Percentiles rank a stretch among this genome's conserved stretches.
Evolutionary conservation across 2,888 invertebrate genomes (phyloP).

Genomic region (Reticulitermes lucifugus): DNA sequence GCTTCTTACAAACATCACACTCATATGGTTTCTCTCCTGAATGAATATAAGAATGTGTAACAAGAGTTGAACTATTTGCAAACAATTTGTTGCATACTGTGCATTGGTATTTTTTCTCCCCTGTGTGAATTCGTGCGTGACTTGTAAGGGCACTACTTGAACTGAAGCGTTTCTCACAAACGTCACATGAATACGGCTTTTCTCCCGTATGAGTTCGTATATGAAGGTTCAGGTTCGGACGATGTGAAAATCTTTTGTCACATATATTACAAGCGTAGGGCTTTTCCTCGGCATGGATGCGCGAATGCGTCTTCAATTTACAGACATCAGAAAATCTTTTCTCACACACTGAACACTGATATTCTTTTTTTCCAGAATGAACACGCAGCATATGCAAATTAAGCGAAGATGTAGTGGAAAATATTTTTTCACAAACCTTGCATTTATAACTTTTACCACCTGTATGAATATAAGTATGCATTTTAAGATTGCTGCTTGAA

Average conservation of each 20-base stretch:
- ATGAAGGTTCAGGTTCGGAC: slow-evolving; percentile 11
- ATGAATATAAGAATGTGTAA: slow-evolving; percentile 7
- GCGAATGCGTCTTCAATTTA: slow-evolving; percentile 20
- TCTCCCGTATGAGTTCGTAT: slow-evolving; percentile 26
- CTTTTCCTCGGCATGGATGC: slow-evolving; percentile 27
- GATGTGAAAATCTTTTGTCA: slow-evolving; percentile 13
- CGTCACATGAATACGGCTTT: background rate
- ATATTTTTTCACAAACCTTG: slow-evolving; percentile 11
- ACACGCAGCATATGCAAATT: slow-evolving; percentile 1
- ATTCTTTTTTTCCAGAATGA: slow-evolving; percentile 33
- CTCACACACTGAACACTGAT: slow-evolving; percentile 26
- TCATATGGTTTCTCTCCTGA: background rate
- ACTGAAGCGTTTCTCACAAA: slow-evolving; percentile 15
- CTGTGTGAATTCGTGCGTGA: slow-evolving; percentile 19
- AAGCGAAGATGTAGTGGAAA: background rate
- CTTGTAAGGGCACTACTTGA: background rate
- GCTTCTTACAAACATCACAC: background rate
- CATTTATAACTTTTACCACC: slow-evolving; percentile 20
- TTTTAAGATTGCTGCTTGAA: slow-evolving; percentile 5
- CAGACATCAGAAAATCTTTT: slow-evolving; percentile 13
- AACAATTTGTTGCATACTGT: slow-evolving; percentile 15
- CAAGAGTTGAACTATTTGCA: background rate
- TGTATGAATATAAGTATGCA: slow-evolving; percentile 32
- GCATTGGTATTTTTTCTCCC: slow-evolving; percentile 7
- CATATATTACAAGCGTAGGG: slow-evolving; percentile 6